A percentile compares a stretch with the other conserved stretches of the same genome.
These are phyloP conservation scores for Todiramphus saurophagus DNA, from an alignment of 2,113 vertebrate genomes.

Conservation along the genomic window DNA sequence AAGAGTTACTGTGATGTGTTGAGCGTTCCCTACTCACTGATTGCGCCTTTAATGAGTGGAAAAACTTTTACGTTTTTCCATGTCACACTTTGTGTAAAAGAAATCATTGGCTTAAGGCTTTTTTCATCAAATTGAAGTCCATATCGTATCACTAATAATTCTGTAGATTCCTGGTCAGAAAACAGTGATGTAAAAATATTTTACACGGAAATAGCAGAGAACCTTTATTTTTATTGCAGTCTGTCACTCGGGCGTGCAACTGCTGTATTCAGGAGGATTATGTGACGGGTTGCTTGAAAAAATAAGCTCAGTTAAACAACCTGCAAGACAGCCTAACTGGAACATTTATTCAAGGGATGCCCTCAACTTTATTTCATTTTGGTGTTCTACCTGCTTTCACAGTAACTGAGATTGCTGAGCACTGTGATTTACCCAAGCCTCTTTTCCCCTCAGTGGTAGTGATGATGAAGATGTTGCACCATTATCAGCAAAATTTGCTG, in stretches of 20 bases:
- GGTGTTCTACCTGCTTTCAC: neutral
- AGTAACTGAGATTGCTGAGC: neutral
- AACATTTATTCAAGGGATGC: neutral
- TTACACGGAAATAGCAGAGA: neutral
- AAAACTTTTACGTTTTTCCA: neutral
- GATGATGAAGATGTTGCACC: slow-evolving; percentile 91
- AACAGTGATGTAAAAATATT: neutral
- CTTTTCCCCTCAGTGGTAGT: slow-evolving; percentile 71
- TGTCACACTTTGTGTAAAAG: neutral
- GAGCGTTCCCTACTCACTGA: neutral
- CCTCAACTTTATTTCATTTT: neutral
- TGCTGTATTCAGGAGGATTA: neutral
- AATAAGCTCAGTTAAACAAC: neutral
- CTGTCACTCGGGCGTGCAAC: neutral
- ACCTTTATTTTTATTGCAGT: neutral
- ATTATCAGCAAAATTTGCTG: slow-evolving; percentile 87
- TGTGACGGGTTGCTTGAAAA: neutral
- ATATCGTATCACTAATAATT: neutral
- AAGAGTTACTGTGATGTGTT: neutral
- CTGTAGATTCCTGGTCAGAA: neutral
- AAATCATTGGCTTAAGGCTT: neutral
- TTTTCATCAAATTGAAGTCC: neutral
- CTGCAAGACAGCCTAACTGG: neutral
- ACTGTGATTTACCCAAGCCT: neutral
- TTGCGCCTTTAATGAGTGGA: neutral